Evolutionary conservation across 2,113 vertebrate genomes (phyloP).

Genomic region (Octodon degus): DNA sequence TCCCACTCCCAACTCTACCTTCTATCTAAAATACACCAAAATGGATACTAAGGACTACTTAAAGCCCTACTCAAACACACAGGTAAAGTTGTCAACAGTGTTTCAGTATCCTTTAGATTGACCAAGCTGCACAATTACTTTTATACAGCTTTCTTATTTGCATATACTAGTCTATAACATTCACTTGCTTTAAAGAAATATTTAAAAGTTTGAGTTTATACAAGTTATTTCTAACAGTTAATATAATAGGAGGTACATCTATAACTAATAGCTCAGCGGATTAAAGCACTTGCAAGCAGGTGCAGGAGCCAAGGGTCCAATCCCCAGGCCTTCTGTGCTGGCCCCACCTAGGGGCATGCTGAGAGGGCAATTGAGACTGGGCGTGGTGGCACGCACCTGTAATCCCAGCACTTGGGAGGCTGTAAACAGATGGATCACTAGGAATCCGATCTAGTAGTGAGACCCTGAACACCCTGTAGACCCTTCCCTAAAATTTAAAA

Average conservation of each 20-base stretch:
- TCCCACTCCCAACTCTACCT: neutral
- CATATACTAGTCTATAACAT: neutral
- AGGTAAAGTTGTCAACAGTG: neutral
- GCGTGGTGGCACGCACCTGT: no score
- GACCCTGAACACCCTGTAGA: no score
- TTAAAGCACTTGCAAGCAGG: no score
- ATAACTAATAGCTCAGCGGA: neutral
- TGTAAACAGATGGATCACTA: no score
- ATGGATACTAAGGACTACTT: neutral
- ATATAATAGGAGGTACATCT: neutral
- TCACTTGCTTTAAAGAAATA: constrained; percentile 17
- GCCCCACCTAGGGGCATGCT: no score
- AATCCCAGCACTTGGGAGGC: no score
- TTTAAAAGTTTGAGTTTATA: neutral
- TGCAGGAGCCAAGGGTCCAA: no score
- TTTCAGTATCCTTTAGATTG: neutral
- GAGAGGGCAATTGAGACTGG: no score
- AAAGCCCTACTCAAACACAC: neutral
- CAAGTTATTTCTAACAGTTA: neutral
- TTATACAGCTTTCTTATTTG: neutral
- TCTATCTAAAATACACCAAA: constrained; percentile 16
- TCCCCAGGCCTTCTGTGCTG: no score
- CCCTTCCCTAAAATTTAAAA: neutral
- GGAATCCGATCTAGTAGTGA: no score
- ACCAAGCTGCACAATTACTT: neutral